These are phyloP conservation scores for Drosophila peninsularis DNA, from an alignment of 2,888 invertebrate genomes.

Conservation along the genomic window DNA sequence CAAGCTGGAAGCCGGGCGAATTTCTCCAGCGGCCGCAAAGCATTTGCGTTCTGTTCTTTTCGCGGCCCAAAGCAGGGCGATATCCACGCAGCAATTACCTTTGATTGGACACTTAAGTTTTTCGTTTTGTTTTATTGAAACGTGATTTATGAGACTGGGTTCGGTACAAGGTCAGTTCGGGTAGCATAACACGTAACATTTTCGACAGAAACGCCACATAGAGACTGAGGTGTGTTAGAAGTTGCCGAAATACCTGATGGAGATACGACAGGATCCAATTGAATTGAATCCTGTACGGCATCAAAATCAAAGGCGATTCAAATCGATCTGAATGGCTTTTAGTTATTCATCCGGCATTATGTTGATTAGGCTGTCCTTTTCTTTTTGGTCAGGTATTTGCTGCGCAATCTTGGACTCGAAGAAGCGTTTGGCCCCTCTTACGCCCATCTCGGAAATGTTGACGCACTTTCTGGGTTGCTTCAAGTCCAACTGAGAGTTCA, in stretches of 20 bases:
- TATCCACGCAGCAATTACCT: slow-evolving; percentile 64
- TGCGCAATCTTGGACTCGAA: slow-evolving; percentile 56
- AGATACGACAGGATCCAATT: neutral
- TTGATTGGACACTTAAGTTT: slow-evolving; percentile 76
- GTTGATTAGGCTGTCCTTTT: neutral
- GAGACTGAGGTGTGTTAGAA: neutral
- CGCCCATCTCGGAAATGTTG: slow-evolving; percentile 42
- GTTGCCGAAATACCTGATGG: neutral
- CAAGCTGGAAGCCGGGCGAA: slow-evolving; percentile 19
- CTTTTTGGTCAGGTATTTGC: neutral
- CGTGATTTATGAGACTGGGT: slow-evolving; percentile 50
- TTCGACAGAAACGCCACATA: slow-evolving; percentile 1
- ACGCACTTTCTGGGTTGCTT: neutral
- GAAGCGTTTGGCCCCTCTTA: slow-evolving; percentile 49
- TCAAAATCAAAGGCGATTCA: neutral
- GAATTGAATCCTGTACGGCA: neutral
- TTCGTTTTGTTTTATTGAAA: slow-evolving; percentile 61
- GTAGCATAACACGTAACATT: slow-evolving; percentile 15
- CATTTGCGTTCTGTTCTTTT: slow-evolving; percentile 46
- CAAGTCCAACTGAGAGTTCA: neutral
- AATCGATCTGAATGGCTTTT: too few relatives aligned
- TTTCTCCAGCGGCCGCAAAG: slow-evolving; percentile 18
- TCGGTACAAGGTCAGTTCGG: slow-evolving; percentile 46
- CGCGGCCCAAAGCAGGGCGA: slow-evolving; percentile 30
- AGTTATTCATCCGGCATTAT: neutral